These are phyloP conservation scores for Elanus axillaris DNA, from an alignment of 2,113 vertebrate genomes.

Conservation along the genomic window DNA sequence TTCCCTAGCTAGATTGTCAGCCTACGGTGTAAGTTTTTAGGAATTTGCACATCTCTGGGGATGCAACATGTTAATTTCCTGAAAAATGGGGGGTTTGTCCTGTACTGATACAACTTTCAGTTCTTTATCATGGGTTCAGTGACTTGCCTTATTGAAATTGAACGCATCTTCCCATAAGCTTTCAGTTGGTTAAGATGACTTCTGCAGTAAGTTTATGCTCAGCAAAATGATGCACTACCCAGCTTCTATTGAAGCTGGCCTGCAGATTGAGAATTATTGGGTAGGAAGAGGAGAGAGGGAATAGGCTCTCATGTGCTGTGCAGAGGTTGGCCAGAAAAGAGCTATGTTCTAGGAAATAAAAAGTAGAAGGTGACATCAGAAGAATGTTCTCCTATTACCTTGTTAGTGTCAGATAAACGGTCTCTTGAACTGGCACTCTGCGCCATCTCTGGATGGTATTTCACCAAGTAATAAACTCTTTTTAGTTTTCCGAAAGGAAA, in stretches of 20 bases:
- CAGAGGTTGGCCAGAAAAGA: neutral
- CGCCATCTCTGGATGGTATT: neutral
- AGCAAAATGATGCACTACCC: neutral
- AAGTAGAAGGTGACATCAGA: neutral
- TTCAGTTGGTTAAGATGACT: neutral
- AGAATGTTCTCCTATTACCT: neutral
- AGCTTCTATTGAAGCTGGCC: neutral
- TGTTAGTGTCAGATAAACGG: neutral
- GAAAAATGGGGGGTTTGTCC: neutral
- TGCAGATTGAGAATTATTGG: neutral
- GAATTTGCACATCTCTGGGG: neutral
- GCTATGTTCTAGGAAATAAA: neutral
- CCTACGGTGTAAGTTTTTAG: neutral
- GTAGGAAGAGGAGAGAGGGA: neutral
- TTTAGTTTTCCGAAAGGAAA: neutral
- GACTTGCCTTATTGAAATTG: neutral
- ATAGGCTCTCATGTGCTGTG: neutral
- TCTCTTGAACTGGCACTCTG: neutral
- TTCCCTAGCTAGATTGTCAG: neutral
- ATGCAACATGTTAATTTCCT: neutral
- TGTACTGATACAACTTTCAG: neutral
- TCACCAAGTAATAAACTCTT: neutral
- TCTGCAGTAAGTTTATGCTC: neutral
- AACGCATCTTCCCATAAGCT: neutral
- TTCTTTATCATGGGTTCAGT: neutral